Evolutionary conservation across 2,888 invertebrate species (phyloP).

Genomic region (Ligdia adustata): DNA sequence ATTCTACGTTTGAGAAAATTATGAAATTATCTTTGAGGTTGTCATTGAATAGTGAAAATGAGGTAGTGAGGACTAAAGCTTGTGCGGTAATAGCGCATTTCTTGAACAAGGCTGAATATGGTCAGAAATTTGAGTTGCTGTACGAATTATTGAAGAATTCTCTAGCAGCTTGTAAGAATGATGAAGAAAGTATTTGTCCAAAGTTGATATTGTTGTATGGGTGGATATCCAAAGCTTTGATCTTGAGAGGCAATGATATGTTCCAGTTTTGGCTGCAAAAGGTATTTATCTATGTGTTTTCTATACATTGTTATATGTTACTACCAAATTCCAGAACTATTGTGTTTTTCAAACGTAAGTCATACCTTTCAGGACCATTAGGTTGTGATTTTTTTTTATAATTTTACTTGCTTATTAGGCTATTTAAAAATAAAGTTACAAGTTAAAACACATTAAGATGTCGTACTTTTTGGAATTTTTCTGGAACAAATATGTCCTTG

Average conservation of each 20-base stretch:
- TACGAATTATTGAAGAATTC: conserved; percentile 62
- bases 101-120: conserved; percentile 82
- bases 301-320: too few relatives aligned
- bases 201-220: conserved; percentile 65
- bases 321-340: too few relatives aligned
- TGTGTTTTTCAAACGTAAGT: too few relatives aligned
- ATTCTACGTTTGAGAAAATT: conserved; percentile 59
- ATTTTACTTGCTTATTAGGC: too few relatives aligned
- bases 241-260: conserved; percentile 65
- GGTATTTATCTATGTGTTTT: too few relatives aligned
- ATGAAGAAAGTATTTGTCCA: conserved; percentile 50
- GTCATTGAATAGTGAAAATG: conserved; percentile 59
- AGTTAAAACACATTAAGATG: too few relatives aligned
- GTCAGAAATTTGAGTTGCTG: conserved; percentile 64
- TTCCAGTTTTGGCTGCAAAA: conserved; percentile 73
- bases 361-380: too few relatives aligned
- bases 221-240: conserved; percentile 70
- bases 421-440: too few relatives aligned
- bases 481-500: too few relatives aligned
- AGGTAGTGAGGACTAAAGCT: conserved; percentile 63
- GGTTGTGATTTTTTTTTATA: too few relatives aligned
- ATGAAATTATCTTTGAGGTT: conserved; percentile 60
- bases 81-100: conserved; percentile 82
- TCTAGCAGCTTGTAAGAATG: conserved; percentile 48
- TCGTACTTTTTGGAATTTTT: too few relatives aligned